These are phyloP conservation scores for Corythornis vintsioides DNA, from an alignment of 2,113 vertebrate genomes.

Conservation along the genomic window DNA sequence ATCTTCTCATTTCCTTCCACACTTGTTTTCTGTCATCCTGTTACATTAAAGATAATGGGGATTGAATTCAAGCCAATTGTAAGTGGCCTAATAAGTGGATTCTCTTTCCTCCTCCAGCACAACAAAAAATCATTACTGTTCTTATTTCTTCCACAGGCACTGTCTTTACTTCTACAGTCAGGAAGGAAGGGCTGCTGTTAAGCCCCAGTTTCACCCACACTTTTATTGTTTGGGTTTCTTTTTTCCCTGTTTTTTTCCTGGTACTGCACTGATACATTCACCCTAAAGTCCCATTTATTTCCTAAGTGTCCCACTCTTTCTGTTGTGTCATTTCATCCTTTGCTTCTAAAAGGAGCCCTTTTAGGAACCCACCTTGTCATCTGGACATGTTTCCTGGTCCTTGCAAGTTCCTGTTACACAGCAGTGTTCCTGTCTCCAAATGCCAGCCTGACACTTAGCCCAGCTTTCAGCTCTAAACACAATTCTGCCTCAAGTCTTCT, in stretches of 20 bases:
- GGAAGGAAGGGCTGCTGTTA: background rate
- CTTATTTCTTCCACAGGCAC: background rate
- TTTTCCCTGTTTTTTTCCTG: background rate
- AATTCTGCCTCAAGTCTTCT: background rate
- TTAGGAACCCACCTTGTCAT: background rate
- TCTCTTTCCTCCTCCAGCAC: background rate
- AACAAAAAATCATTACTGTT: background rate
- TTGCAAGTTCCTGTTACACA: background rate
- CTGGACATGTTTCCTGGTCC: background rate
- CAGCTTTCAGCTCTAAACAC: background rate
- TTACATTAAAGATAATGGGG: background rate
- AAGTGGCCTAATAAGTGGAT: background rate
- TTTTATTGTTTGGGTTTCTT: background rate
- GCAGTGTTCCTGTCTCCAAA: background rate
- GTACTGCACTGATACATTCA: background rate
- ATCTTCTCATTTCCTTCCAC: background rate
- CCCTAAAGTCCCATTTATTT: background rate
- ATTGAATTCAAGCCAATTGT: background rate
- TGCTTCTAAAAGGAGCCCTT: background rate
- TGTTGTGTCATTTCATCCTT: background rate
- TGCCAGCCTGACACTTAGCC: background rate
- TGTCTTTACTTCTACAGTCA: background rate
- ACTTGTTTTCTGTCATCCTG: background rate
- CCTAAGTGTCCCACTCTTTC: background rate
- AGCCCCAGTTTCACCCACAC: background rate